Evolutionary conservation across 2,797 vertebrate species (phyloP).

Genomic region (Pogonophryne albipinna): DNA sequence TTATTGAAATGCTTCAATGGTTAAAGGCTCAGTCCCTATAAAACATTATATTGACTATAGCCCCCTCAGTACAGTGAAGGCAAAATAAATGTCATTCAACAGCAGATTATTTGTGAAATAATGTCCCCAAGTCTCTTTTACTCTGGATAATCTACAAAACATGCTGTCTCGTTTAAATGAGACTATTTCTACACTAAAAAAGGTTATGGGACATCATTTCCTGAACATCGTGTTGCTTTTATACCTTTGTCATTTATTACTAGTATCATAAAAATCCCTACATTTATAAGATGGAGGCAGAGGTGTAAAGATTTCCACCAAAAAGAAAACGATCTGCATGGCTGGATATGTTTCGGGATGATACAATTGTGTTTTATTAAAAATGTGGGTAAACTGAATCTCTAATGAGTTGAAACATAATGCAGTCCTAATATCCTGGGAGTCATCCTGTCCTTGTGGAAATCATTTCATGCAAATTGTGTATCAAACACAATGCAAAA

Average conservation of each 20-base stretch:
- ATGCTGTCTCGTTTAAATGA: too few species aligned
- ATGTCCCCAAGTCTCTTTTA: neutral
- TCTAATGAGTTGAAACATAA: neutral
- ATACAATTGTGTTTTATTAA: too few species aligned
- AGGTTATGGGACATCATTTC: too few species aligned
- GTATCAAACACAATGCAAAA: neutral
- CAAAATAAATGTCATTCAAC: neutral
- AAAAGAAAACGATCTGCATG: neutral
- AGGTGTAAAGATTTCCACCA: too few species aligned
- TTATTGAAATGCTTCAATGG: neutral
- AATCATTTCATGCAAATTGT: neutral
- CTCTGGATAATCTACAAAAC: neutral
- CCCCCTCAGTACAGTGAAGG: neutral
- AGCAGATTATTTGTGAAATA: neutral
- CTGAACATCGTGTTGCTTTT: too few species aligned
- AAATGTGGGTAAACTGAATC: neutral
- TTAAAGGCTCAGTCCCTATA: conserved; percentile 7
- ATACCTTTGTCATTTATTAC: too few species aligned
- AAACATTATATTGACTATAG: neutral
- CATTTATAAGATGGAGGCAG: too few species aligned
- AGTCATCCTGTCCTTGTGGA: neutral
- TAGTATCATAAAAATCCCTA: too few species aligned
- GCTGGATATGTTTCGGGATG: neutral
- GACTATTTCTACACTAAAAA: too few species aligned
- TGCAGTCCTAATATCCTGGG: neutral